Evolutionary conservation across 2,888 invertebrate genomes (phyloP).

Genomic region (Eilema depressum): DNA sequence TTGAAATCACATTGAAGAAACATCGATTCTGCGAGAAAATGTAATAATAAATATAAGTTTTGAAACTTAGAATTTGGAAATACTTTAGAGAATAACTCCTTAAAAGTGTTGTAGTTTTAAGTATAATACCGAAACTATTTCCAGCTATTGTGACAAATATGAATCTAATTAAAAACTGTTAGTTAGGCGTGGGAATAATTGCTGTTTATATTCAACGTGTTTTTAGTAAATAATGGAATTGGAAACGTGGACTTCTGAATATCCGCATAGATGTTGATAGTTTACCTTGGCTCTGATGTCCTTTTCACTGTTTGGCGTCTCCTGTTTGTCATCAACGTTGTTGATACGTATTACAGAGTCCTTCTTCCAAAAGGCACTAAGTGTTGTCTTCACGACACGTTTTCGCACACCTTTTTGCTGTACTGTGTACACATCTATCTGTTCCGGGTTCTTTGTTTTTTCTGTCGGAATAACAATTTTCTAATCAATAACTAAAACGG

Average conservation of each 20-base stretch:
- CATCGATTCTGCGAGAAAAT: neutral
- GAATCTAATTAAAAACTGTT: conserved; percentile 21
- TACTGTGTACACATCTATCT: conserved; percentile 90
- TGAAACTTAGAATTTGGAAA: neutral
- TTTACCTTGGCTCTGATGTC: conserved; percentile 90
- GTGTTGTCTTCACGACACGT: conserved; percentile 87
- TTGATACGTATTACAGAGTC: conserved; percentile 90
- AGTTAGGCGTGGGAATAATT: conserved; percentile 24
- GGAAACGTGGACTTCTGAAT: conserved; percentile 68
- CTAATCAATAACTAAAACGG: conserved; percentile 33
- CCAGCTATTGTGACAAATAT: conserved; percentile 33
- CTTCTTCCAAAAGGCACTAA: conserved; percentile 90
- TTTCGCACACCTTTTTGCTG: conserved; percentile 87
- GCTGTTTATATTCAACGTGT: conserved; percentile 26
- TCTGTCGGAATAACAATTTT: conserved; percentile 79
- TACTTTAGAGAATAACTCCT: no score
- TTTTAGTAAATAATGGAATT: conserved; percentile 64
- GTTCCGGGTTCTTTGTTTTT: conserved; percentile 91
- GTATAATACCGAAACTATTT: conserved; percentile 29
- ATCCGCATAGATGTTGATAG: conserved; percentile 38
- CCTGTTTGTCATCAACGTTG: conserved; percentile 91
- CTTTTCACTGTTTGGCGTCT: conserved; percentile 89
- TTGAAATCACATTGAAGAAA: neutral
- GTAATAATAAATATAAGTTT: neutral
- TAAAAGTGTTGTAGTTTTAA: neutral